Evolutionary conservation across 2,888 invertebrate genomes (phyloP), one percentile per base, ranked within the genome.

Genomic region (Balanococcus diminutus): DNA sequence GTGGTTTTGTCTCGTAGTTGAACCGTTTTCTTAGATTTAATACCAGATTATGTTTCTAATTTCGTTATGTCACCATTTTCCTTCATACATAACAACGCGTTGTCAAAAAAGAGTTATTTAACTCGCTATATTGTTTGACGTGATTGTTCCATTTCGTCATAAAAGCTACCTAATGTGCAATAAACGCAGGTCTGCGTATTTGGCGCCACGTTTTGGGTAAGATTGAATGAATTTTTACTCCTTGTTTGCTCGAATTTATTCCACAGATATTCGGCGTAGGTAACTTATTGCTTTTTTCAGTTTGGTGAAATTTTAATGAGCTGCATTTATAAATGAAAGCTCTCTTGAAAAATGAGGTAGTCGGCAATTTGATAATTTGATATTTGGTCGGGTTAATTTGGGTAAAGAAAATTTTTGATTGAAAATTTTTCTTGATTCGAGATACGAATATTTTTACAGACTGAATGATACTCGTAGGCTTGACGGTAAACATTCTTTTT

Each of bases 1-100:
- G 31, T n/a, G 75, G 75, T 79, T 79, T 79, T 79, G 75, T 79
- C n/a, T 79, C 75, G 4, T 36, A 79, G 32, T 79, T 79, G 36
- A 79, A 79, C 36, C 36, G 36, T 79, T 79, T 79, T 79, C 75
- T 79, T 79, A 79, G 75, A 79, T 79, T 79, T 79, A 79, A 79
- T 79, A 79, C 28, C 75, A 79, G 75, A 79, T 79, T 79, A 79
- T 79, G 75, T 79, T 79, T 79, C 75, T 79, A 79, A 79, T 79
- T 79, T 79, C 36, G 75, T 79, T 79, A 79, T 36, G 75, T 36
- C 75, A 67, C 67, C 67, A 67, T 67, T 67, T 67, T 67, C 67
- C 67, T 67, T 67, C 67, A 67, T 67, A 67, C 67, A 67, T 67
- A 67, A 67, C 28, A 31, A 67, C 28, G 67, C 16, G 14, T 28